Evolutionary conservation across 30 jellyfish, hydroid and myxozoan species (phyloP).

Genomic region (Aurelia aurita complex sp. Pacific): DNA sequence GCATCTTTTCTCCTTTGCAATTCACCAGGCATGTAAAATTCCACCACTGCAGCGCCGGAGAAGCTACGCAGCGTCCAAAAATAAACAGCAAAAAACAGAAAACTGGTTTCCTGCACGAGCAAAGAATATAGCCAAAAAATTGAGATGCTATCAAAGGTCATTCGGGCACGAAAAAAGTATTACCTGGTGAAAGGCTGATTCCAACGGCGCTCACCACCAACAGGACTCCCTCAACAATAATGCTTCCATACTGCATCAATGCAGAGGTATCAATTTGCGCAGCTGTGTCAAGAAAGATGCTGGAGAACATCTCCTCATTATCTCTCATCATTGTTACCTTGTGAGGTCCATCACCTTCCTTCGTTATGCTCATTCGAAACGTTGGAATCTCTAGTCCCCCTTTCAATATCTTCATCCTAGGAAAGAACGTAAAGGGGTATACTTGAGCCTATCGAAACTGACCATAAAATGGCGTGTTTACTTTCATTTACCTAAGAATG

Average conservation of each 20-base stretch:
- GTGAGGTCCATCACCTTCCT: neutral
- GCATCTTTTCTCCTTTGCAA: no score
- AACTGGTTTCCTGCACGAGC: no score
- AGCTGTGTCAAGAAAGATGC: neutral
- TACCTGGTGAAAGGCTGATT: neutral
- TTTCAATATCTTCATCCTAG: neutral
- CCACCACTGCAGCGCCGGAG: no score
- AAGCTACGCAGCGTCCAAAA: no score
- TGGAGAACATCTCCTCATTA: neutral
- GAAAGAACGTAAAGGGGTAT: neutral
- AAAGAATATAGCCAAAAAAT: no score
- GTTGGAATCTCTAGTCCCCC: neutral
- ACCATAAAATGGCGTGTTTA: no score
- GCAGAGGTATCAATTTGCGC: neutral
- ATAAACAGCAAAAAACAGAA: no score
- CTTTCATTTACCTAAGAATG: no score
- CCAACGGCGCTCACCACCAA: conserved; percentile 4
- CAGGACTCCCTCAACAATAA: neutral
- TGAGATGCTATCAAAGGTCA: no score
- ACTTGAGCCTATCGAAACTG: no score
- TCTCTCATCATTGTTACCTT: neutral
- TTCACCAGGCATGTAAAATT: no score
- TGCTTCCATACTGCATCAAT: neutral
- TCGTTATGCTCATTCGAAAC: neutral
- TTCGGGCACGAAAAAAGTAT: neutral